Conservation (phyloP, 2,888 invertebrate genomes). For the Callosobruchus maculatus region DNA sequence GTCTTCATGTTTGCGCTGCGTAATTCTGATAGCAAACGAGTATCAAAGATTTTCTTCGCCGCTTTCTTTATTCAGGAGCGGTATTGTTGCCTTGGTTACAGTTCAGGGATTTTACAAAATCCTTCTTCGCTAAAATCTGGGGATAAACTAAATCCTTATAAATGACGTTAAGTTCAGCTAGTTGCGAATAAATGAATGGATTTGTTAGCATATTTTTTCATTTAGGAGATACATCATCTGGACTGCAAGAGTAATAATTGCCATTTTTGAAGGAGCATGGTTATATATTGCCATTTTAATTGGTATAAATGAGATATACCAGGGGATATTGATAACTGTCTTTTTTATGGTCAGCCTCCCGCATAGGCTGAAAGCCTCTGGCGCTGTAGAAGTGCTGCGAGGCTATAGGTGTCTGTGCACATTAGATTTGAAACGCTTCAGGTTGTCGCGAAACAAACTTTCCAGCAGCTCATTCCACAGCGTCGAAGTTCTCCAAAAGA, state of each 20-base stretch:
- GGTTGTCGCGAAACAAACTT: too few relatives aligned
- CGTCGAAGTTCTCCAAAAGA: too few relatives aligned
- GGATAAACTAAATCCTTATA: constrained; percentile 34
- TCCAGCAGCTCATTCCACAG: too few relatives aligned
- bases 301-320: not conserved
- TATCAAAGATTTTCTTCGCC: constrained; percentile 12
- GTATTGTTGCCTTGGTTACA: constrained; percentile 18
- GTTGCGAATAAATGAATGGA: constrained; percentile 20
- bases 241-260: not conserved
- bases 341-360: too few relatives aligned
- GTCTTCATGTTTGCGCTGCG: too few relatives aligned
- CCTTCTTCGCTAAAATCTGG: constrained; percentile 14
- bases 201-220: constrained; percentile 10
- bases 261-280: not conserved
- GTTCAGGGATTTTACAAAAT: constrained; percentile 27
- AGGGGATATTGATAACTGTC: too few relatives aligned
- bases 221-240: constrained; percentile 3
- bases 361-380: too few relatives aligned
- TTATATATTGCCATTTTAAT: constrained; percentile 6
- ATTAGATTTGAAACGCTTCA: too few relatives aligned
- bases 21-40: constrained; percentile 5
- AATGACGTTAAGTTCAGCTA: constrained; percentile 31
- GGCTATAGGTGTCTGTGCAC: too few relatives aligned
- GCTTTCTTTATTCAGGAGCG: constrained; percentile 18
- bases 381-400: too few relatives aligned